Evolutionary conservation across 2,797 vertebrate genomes (phyloP), one percentile per base, ranked within the genome.

Genomic region (Pseudochaenichthys georgianus): DNA sequence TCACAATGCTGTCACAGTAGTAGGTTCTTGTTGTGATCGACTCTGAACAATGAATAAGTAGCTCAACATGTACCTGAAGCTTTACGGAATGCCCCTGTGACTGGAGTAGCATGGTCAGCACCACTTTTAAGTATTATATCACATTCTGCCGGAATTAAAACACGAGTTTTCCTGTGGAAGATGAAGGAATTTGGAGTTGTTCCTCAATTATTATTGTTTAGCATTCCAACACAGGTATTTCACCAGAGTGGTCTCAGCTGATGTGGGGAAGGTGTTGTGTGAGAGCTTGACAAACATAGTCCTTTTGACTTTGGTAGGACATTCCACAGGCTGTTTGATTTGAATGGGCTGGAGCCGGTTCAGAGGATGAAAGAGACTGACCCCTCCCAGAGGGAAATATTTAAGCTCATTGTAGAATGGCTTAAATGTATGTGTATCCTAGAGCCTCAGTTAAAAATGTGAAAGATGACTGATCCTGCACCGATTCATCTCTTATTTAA

Each of bases 281-380:
- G 1, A 47, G 8, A 52, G n/a, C 46, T 4, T 62, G 45, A 67
- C 38, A 60, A 64, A 47, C 19, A 12, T 16, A n/a, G 65, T 72
- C 45, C 38, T 70, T 11, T 38, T 3, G 7, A 64, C 46, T 59
- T 0, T 42, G 12, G 17, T 9, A 75, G 85, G 88, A 92, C 89
- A 88, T 91, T 82, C 87, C 82, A 69, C 10, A 60, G 43, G 1
- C 23, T 51, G 73, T 69, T 80, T 77, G 47, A 76, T 62, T 64
- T 81, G 53, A 89, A 87, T 84, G 58, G 66, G 41, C 51, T 86
- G 89, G 80, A 88, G 72, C 55, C 23, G 45, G 50, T 85, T 91
- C 73, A 85, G 48, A 85, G 57, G 66, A 62, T 64, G 63, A 70
- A 7, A 12, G 8, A 66, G 50, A 17, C n/a, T 17, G 21, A 12